phyloP scores from a whole-genome alignment of 2,113 vertebrate species.

The Ranitomeya variabilis region DNA sequence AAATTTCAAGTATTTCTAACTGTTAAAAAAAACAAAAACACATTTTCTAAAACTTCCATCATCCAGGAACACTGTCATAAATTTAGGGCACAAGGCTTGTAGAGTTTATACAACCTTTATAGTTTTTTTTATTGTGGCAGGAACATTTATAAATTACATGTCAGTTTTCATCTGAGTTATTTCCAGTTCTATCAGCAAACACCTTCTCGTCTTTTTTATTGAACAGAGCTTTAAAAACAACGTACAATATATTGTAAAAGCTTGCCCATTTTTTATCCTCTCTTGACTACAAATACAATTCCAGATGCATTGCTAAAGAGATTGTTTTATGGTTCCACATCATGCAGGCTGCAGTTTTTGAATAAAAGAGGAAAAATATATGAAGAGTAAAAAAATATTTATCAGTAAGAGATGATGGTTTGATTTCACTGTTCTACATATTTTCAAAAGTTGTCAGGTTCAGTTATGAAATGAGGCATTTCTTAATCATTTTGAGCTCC shows the following conservation, averaged over 20 bases:
- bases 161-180: constrained; percentile 9
- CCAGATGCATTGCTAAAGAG: not conserved
- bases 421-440: not conserved
- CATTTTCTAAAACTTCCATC: not conserved
- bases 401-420: not conserved
- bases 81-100: not conserved
- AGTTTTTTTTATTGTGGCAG: not conserved
- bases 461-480: no score
- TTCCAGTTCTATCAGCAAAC: not conserved
- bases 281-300: not conserved
- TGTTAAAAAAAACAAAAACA: not conserved
- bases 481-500: no score
- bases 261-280: not conserved
- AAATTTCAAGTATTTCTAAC: not conserved
- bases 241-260: not conserved
- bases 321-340: not conserved
- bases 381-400: not conserved
- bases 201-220: constrained; percentile 20
- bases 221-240: not conserved
- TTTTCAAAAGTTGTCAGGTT: no score
- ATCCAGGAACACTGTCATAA: not conserved
- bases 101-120: not conserved
- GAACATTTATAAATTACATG: not conserved
- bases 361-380: not conserved
- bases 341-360: not conserved